Conservation (phyloP, 2,113 vertebrate species). For the Martes martes region DNA sequence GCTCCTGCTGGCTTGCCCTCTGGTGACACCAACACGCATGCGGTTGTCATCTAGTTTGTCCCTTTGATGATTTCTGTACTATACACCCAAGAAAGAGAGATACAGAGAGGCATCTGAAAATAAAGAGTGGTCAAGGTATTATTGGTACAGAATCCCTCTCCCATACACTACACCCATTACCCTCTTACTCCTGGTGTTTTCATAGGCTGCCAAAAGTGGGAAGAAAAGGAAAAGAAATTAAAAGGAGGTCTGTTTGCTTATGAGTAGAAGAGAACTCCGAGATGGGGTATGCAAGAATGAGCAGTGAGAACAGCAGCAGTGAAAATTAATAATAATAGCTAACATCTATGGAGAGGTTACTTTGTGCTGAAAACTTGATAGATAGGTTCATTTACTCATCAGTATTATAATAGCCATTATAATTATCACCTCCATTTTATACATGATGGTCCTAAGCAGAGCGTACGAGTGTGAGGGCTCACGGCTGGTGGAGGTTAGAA, state of each 20-base stretch:
- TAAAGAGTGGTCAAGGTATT: accelerated
- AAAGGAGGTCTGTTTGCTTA: neutral
- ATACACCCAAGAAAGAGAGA: neutral
- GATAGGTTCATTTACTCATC: neutral
- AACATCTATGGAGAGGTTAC: accelerated
- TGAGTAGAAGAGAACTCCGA: neutral
- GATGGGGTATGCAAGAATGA: neutral
- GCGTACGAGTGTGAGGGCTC: neutral
- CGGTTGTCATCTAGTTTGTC: neutral
- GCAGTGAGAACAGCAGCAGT: neutral
- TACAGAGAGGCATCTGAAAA: neutral
- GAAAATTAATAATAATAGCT: neutral
- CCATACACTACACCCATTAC: neutral
- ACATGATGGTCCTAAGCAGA: neutral
- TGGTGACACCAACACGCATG: neutral
- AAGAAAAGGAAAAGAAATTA: neutral
- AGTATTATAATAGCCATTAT: neutral
- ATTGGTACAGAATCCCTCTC: accelerated
- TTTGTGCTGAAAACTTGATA: neutral
- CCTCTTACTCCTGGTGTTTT: neutral
- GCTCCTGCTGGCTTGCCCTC: neutral
- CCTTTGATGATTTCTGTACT: neutral
- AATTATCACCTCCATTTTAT: neutral
- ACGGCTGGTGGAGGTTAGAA: neutral
- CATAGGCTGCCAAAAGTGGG: neutral